phyloP scores from a whole-genome alignment of 2,888 invertebrate genomes.

The Nemurella pictetii region DNA sequence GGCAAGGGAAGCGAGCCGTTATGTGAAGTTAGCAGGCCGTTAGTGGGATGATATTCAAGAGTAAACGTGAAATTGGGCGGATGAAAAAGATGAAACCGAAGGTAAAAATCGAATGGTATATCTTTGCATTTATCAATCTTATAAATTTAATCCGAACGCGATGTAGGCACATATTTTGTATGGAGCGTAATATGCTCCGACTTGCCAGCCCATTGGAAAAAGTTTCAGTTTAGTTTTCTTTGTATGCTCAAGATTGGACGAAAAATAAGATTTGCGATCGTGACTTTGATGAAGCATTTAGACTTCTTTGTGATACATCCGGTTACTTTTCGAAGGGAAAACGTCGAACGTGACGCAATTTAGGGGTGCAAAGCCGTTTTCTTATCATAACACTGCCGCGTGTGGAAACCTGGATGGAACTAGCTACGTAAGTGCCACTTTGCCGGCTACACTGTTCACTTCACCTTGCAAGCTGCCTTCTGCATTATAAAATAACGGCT shows the following conservation, averaged over 20 bases:
- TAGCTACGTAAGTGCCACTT: constrained; percentile 2
- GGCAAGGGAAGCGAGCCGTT: not conserved
- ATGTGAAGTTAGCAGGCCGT: not conserved
- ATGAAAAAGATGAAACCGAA: constrained; percentile 12
- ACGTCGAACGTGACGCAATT: constrained; percentile 16
- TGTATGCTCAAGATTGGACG: constrained; percentile 23
- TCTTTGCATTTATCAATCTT: constrained; percentile 19
- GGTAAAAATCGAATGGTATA: constrained; percentile 7
- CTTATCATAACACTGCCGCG: not conserved
- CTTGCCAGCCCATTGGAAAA: not conserved
- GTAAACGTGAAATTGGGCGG: not conserved
- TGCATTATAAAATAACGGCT: not conserved
- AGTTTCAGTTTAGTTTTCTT: not conserved
- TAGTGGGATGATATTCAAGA: not conserved
- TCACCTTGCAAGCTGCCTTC: not conserved
- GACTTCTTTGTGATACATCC: constrained; percentile 20
- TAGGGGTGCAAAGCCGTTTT: not conserved
- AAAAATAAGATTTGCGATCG: constrained; percentile 25
- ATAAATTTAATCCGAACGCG: not conserved
- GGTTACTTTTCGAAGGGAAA: not conserved
- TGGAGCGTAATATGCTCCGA: not conserved
- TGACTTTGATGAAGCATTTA: constrained; percentile 16
- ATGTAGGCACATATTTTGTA: not conserved
- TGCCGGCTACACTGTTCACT: not conserved
- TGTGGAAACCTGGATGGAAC: not conserved